Evolutionary conservation across 1,140 invertebrate genomes (phyloP).

Genomic region (Leguminivora glycinivorella): DNA sequence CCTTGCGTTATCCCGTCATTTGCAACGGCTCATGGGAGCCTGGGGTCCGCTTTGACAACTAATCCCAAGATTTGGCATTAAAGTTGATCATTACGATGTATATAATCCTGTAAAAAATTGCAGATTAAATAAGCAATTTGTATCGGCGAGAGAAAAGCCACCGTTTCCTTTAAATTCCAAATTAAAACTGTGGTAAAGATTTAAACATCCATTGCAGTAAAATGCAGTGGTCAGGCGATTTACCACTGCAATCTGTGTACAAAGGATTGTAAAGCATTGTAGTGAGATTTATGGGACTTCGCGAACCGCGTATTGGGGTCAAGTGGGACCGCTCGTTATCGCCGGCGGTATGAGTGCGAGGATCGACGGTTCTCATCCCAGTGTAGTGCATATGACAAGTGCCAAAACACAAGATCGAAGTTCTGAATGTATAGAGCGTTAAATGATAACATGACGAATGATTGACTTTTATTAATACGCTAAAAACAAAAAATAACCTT

Average conservation of each 20-base stretch:
- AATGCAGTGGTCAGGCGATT: slow-evolving; percentile 16
- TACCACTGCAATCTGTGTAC: slow-evolving; percentile 15
- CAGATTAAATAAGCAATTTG: too few relatives aligned
- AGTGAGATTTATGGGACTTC: slow-evolving; percentile 27
- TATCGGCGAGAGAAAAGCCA: too few relatives aligned
- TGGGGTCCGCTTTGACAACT: too few relatives aligned
- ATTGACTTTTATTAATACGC: too few relatives aligned
- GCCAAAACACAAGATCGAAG: too few relatives aligned
- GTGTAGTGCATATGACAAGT: background rate
- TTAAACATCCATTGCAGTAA: background rate
- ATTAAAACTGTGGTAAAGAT: background rate
- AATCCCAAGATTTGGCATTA: too few relatives aligned
- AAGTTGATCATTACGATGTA: too few relatives aligned
- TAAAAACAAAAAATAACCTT: too few relatives aligned
- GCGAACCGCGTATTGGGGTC: slow-evolving; percentile 18
- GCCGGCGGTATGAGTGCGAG: background rate
- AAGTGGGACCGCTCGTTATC: slow-evolving; percentile 20
- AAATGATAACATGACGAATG: background rate
- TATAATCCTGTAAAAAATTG: too few relatives aligned
- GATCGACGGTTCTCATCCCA: background rate
- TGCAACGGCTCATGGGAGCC: too few relatives aligned
- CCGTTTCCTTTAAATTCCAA: background rate
- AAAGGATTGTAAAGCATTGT: slow-evolving; percentile 19
- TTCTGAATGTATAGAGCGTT: background rate
- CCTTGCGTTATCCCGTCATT: too few relatives aligned